A percentile compares a stretch with the other conserved stretches of the same genome.
phyloP scores from a whole-genome alignment of 1,140 invertebrate genomes.

The Aphis craccivora region DNA sequence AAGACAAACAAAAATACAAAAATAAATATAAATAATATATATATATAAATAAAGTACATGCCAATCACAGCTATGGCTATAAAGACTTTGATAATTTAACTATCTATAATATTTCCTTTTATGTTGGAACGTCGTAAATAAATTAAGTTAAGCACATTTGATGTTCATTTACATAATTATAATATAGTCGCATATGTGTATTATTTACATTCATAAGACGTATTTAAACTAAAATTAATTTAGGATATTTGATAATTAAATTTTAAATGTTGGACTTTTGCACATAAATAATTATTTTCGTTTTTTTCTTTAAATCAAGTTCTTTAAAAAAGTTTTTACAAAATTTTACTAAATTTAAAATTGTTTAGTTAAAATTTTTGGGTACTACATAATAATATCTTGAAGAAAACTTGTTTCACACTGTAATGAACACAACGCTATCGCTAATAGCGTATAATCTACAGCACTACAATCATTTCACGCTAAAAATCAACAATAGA shows the following conservation, averaged over 20 bases:
- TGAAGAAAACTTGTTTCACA: slow-evolving; percentile 10
- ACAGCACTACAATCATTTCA: no score
- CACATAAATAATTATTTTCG: neutral
- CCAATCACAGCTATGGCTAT: neutral
- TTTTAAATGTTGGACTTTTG: neutral
- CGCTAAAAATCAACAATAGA: no score
- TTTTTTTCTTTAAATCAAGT: neutral
- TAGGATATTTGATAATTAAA: neutral
- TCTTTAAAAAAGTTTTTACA: neutral
- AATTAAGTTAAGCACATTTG: neutral
- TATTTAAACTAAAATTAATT: neutral
- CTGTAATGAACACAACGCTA: no score
- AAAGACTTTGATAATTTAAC: neutral
- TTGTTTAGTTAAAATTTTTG: neutral
- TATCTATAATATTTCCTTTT: neutral
- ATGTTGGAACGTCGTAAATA: neutral
- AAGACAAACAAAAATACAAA: no score
- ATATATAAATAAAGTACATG: neutral
- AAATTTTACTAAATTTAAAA: slow-evolving; percentile 14
- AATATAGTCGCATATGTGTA: neutral
- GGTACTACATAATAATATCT: neutral
- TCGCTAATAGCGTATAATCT: no score
- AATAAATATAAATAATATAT: no score
- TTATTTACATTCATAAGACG: neutral
- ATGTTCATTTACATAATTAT: neutral